Conservation (phyloP, 2,113 vertebrate genomes). For the Gallinago undulata region DNA sequence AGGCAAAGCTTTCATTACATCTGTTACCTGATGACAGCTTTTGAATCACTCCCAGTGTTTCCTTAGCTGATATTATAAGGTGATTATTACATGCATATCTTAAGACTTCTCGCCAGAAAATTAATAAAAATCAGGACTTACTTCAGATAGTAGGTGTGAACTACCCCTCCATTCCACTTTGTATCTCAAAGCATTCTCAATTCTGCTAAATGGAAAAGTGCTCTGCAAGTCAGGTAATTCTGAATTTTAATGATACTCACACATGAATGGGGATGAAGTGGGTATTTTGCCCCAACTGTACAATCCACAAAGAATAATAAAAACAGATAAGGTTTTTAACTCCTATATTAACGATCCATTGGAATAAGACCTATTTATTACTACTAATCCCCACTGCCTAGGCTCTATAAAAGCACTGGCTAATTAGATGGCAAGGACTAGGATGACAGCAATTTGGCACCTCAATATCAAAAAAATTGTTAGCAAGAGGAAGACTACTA, state of each 20-base stretch:
- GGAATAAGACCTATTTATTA: not conserved
- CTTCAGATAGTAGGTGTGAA: not conserved
- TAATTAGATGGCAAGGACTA: conserved; percentile 43
- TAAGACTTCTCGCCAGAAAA: not conserved
- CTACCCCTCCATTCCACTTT: not conserved
- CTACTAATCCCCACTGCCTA: not conserved
- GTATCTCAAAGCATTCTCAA: not conserved
- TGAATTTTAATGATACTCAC: not conserved
- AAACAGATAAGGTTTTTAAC: not conserved
- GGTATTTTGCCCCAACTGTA: not conserved
- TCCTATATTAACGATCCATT: not conserved
- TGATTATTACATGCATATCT: not conserved
- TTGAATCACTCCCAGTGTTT: not conserved
- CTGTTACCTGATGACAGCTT: not conserved
- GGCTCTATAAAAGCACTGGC: not conserved
- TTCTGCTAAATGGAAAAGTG: not conserved
- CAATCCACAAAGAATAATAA: not conserved
- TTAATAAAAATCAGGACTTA: not conserved
- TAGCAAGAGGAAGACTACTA: not conserved
- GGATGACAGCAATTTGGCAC: conserved; percentile 13
- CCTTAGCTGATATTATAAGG: not conserved
- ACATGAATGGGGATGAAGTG: not conserved
- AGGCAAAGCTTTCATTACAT: not conserved
- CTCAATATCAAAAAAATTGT: not conserved
- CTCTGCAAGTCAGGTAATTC: not conserved